These are phyloP conservation scores for Cephus cinctus DNA, from an alignment of 1,140 invertebrate species.

Conservation along the genomic window DNA sequence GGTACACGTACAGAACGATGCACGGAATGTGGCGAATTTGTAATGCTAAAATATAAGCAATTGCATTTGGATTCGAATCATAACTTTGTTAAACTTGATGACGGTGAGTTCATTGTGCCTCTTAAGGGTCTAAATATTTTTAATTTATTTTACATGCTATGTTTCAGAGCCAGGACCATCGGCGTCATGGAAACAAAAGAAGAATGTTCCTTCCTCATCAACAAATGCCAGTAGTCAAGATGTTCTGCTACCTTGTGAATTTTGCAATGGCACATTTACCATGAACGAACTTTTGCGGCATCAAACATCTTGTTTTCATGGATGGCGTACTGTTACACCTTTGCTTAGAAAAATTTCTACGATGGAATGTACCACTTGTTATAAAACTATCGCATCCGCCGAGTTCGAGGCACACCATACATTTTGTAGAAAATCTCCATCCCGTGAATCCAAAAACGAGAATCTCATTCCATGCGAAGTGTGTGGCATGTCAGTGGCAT, in stretches of 20 bases:
- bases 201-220: neutral
- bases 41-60: conserved; percentile 67
- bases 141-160: conserved; percentile 6
- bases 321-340: neutral
- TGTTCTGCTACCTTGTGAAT: conserved; percentile 22
- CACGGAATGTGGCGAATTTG: conserved; percentile 62
- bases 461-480: neutral
- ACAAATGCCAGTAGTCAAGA: neutral
- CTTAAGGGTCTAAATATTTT: conserved; percentile 9
- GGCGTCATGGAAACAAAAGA: conserved; percentile 29
- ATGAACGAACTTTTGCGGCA: conserved; percentile 19
- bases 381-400: neutral
- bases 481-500: neutral
- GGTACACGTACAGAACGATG: conserved; percentile 67
- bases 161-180: conserved; percentile 37
- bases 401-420: neutral
- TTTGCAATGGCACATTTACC: conserved; percentile 21
- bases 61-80: conserved; percentile 65
- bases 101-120: conserved; percentile 49
- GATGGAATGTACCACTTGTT: neutral
- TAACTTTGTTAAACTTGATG: conserved; percentile 59
- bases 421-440: neutral
- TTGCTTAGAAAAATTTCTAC: neutral
- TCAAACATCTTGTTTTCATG: conserved; percentile 10
- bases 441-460: neutral